phyloP scores from a whole-genome alignment of 2,888 invertebrate genomes.

The Drosophila kanekoi region DNA sequence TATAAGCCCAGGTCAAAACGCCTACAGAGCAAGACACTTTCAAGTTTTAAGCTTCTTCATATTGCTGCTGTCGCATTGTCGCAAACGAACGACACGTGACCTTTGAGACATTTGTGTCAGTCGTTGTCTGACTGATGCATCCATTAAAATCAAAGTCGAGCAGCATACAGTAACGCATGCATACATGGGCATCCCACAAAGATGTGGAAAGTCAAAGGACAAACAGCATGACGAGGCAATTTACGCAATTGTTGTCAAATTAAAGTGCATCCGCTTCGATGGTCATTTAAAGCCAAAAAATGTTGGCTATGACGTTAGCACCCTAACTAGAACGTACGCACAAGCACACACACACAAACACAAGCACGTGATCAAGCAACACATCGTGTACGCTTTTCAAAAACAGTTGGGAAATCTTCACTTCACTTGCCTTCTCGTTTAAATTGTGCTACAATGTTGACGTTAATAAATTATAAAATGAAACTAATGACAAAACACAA shows the following conservation, averaged over 20 bases:
- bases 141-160: constrained; percentile 56
- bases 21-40: constrained; percentile 38
- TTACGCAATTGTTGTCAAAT: constrained; percentile 83
- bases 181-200: constrained; percentile 12
- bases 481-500: constrained; percentile 83
- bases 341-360: constrained; percentile 15
- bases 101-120: constrained; percentile 84
- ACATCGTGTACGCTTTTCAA: constrained; percentile 82
- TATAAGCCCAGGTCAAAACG: neutral
- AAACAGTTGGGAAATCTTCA: constrained; percentile 71
- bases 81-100: constrained; percentile 83
- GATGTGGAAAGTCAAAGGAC: constrained; percentile 63
- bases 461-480: constrained; percentile 84
- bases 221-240: constrained; percentile 75
- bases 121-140: constrained; percentile 58
- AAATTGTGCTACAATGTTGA: constrained; percentile 79
- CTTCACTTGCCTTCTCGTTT: constrained; percentile 46
- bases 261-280: constrained; percentile 84
- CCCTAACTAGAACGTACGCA: constrained; percentile 20
- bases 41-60: constrained; percentile 58
- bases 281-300: constrained; percentile 81
- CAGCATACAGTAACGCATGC: constrained; percentile 18
- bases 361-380: constrained; percentile 55
- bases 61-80: constrained; percentile 66
- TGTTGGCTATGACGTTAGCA: constrained; percentile 42